phyloP scores from a whole-genome alignment of 2,797 vertebrate genomes.

The Eleutherodactylus coqui region DNA sequence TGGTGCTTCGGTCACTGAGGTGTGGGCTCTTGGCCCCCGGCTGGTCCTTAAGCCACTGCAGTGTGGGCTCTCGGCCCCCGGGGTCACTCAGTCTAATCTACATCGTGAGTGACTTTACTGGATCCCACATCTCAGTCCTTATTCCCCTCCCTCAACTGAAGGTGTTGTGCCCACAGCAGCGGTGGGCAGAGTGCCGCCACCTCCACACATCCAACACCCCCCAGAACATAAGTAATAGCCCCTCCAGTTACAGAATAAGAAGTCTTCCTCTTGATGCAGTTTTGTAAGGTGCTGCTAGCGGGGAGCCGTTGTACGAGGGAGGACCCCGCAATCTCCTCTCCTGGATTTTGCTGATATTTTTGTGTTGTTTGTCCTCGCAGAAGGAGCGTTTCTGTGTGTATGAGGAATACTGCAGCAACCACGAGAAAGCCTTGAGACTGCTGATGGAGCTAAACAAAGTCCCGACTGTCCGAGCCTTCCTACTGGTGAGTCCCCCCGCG shows the following conservation, averaged over 20 bases:
- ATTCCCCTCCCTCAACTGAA: background rate
- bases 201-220: background rate
- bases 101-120: background rate
- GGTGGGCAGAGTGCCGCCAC: background rate
- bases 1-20: too few species aligned
- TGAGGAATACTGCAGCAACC: slow-evolving; percentile 97
- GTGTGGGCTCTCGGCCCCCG: background rate
- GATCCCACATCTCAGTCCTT: background rate
- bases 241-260: too few species aligned
- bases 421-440: slow-evolving; percentile 95
- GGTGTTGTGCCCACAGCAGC: background rate
- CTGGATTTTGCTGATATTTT: background rate
- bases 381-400: slow-evolving; percentile 94
- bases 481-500: slow-evolving; percentile 87
- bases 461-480: slow-evolving; percentile 89
- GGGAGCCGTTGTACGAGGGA: too few species aligned
- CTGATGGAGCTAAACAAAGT: slow-evolving; percentile 98
- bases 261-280: too few species aligned
- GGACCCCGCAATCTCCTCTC: background rate
- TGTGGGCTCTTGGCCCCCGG: too few species aligned
- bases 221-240: background rate
- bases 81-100: background rate
- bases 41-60: too few species aligned
- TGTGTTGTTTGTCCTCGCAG: slow-evolving; percentile 76
- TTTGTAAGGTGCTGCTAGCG: too few species aligned